A percentile compares a stretch with the other conserved stretches of the same genome.
phyloP scores from a whole-genome alignment of 2,113 vertebrate genomes.

The Zosterops lateralis region DNA sequence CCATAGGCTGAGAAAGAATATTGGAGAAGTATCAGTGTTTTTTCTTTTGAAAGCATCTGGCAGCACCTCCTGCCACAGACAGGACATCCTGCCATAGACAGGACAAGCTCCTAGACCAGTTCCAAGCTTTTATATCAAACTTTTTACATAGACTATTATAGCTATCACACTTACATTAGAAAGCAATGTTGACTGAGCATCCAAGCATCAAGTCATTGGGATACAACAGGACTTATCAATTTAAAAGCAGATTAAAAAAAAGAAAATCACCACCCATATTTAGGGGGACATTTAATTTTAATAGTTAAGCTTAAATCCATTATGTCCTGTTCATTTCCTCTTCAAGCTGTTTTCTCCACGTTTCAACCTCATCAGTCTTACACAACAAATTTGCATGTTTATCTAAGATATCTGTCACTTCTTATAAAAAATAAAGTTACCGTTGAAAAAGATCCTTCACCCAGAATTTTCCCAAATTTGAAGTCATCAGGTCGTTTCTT shows the following conservation, averaged over 20 bases:
- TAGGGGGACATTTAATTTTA: background rate
- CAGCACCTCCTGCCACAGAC: background rate
- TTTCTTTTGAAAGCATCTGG: background rate
- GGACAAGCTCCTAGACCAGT: background rate
- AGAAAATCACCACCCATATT: background rate
- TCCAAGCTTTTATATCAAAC: background rate
- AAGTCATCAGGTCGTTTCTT: conserved; percentile 98
- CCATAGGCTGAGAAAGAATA: background rate
- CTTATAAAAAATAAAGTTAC: conserved; percentile 54
- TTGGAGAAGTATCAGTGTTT: background rate
- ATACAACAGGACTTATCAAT: background rate
- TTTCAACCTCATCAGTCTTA: background rate
- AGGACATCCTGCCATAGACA: background rate
- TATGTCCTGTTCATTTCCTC: background rate
- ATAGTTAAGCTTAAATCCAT: background rate
- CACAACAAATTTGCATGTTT: background rate
- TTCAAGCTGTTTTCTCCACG: background rate
- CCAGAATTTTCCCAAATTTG: conserved; percentile 95
- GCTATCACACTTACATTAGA: background rate
- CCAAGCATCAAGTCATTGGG: background rate
- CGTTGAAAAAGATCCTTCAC: conserved; percentile 98
- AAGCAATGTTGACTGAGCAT: background rate
- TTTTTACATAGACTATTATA: background rate
- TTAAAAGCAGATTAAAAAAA: background rate
- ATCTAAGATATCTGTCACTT: background rate